Base-by-base conservation (phyloP, 2,888 invertebrate species). In the Acheta domesticus region DNA sequence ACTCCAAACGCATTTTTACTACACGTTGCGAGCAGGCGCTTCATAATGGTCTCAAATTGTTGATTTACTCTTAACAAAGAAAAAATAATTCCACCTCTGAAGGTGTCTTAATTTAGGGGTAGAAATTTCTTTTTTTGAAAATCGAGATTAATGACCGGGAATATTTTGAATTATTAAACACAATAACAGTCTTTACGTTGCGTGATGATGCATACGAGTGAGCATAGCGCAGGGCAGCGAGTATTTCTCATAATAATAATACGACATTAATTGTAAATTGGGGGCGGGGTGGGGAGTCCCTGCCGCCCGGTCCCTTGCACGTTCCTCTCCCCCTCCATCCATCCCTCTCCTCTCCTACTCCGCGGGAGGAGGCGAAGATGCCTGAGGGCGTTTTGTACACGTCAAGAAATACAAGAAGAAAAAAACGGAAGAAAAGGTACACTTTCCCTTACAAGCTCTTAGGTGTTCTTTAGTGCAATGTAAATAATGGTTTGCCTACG, bases 201-300 rank as follows among this genome's bases (percentile, higher is more conserved):
- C n/a, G 4, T 62, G 62, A 62, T 62, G 62, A 62, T 19, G 62
- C 62, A 62, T 62, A n/a, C 14, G 62, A 62, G n/a, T 14, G n/a
- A 3, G 62, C 62, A 62, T 12, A 14, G n/a, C n/a, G 16, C 62
- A 62, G 14, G 62, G n/a, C 62, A 62, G 62, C 16, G n/a, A 14
- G 62, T 62, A 62, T 62, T 62, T 62, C 62, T 62, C n/a, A n/a
- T 62, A 62, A 62, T 62, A 62, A 62, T 62, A 62, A 62, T 62
- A n/a, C n/a, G 62, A 62, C 62, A 62, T 62, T 19, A 62, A 62
- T 62, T 62, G 62, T 62, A 62, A 62, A 62, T 62, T 62, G 62
- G n/a, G 62, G 62, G n/a, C 1, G 62, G 62, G n/a, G n/a, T 62
- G 62, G 14, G 16, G 16, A 62, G 62, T n/a, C 62, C 11, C n/a